phyloP scores from a whole-genome alignment of 2,113 vertebrate genomes.

The crab-eating macaque (Macaca fascicularis) region DNA sequence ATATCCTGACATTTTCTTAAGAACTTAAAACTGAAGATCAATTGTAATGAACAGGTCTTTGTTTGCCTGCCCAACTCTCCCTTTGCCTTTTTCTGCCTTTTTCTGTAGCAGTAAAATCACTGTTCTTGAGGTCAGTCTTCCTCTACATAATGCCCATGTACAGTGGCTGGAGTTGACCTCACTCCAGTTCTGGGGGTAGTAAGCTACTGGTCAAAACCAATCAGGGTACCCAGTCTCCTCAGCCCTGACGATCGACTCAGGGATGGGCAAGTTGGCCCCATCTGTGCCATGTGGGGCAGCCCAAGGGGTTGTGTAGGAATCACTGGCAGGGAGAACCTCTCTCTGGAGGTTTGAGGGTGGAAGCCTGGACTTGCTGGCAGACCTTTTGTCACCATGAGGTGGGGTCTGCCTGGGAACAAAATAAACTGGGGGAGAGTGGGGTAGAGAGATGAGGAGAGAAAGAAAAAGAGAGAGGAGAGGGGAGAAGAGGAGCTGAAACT shows the following conservation, averaged over 20 bases:
- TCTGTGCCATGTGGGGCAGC: not conserved
- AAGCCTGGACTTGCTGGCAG: not conserved
- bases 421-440: not conserved
- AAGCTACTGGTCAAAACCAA: accelerated
- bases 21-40: conserved; percentile 3
- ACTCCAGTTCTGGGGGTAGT: accelerated
- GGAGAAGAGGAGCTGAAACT: not conserved
- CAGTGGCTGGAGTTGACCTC: not conserved
- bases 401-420: not conserved
- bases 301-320: not conserved
- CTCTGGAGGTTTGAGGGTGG: not conserved
- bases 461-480: not conserved
- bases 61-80: not conserved
- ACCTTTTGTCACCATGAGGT: not conserved
- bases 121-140: not conserved
- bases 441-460: too few relatives aligned
- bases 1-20: conserved; percentile 55
- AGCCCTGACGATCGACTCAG: accelerated
- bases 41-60: not conserved
- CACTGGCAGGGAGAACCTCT: not conserved
- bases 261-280: not conserved
- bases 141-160: accelerated
- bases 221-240: not conserved
- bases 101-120: accelerated
- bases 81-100: not conserved